A percentile compares a stretch with the other conserved stretches of the same genome.
Evolutionary conservation across 2,797 vertebrate genomes (phyloP).

Genomic region (Onychomys leucogaster): DNA sequence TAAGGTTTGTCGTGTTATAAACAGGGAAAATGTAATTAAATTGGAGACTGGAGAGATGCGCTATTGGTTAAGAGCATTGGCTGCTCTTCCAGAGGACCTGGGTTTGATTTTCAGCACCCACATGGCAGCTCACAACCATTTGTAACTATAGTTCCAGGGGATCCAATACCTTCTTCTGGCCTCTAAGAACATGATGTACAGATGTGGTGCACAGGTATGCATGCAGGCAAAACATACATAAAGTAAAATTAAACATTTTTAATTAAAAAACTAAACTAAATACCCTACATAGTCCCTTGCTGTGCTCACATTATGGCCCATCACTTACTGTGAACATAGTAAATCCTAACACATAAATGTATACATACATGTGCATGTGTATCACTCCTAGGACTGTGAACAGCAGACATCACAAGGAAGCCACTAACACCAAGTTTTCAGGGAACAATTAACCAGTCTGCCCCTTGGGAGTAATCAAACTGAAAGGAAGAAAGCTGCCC

Average conservation of each 20-base stretch:
- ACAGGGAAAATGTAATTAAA: background rate
- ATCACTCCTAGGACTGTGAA: background rate
- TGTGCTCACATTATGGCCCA: background rate
- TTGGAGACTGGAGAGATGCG: background rate
- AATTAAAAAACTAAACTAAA: background rate
- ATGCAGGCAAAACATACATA: background rate
- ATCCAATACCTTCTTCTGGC: background rate
- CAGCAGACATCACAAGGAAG: constrained; percentile 31
- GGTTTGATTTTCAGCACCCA: background rate
- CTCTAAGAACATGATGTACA: background rate
- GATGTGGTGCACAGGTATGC: no score
- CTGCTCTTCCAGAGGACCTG: background rate
- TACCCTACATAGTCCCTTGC: background rate
- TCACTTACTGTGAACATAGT: background rate
- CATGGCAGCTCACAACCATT: background rate
- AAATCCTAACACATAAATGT: background rate
- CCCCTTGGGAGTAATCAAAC: background rate
- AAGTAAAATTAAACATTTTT: background rate
- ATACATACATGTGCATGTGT: background rate
- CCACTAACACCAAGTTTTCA: constrained; percentile 15
- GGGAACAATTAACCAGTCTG: constrained; percentile 46
- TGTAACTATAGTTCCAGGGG: background rate
- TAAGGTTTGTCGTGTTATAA: background rate
- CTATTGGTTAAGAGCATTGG: background rate
- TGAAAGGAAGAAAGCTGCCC: constrained; percentile 47